phyloP scores from a whole-genome alignment of 2,797 vertebrate species.

The Cirrhinus molitorella region DNA sequence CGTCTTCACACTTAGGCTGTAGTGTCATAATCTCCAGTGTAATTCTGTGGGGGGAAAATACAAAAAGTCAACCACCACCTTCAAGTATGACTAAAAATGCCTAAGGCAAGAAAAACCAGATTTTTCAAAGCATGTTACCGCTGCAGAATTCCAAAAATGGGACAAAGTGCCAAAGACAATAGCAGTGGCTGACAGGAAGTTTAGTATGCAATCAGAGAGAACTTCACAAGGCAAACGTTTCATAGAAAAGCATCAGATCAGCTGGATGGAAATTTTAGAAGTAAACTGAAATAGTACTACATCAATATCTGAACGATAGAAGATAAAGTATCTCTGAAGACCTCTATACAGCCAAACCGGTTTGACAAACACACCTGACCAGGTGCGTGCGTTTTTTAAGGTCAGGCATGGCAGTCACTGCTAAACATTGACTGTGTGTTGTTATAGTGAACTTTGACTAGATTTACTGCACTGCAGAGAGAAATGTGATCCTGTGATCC shows the following conservation, averaged over 20 bases:
- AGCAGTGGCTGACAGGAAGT: background rate
- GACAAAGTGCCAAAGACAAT: background rate
- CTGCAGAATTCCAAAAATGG: background rate
- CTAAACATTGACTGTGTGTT: background rate
- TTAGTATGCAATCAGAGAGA: background rate
- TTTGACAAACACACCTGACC: slow-evolving; percentile 22
- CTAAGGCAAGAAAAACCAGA: background rate
- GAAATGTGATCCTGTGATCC: background rate
- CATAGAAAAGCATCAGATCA: background rate
- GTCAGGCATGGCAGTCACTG: background rate
- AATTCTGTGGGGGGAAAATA: slow-evolving; percentile 82
- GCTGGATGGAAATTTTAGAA: background rate
- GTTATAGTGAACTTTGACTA: slow-evolving; percentile 14
- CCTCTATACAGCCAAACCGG: background rate
- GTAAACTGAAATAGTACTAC: background rate
- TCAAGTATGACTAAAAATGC: background rate
- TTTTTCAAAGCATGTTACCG: background rate
- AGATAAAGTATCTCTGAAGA: background rate
- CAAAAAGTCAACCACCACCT: background rate
- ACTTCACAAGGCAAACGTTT: background rate
- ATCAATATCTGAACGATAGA: background rate
- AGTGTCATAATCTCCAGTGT: slow-evolving; percentile 98
- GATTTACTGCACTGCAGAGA: background rate
- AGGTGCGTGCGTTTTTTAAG: background rate
- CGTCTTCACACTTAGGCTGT: slow-evolving; percentile 95